These are phyloP conservation scores for Diuraphis noxia DNA, from an alignment of 1,140 invertebrate genomes.

Conservation along the genomic window DNA sequence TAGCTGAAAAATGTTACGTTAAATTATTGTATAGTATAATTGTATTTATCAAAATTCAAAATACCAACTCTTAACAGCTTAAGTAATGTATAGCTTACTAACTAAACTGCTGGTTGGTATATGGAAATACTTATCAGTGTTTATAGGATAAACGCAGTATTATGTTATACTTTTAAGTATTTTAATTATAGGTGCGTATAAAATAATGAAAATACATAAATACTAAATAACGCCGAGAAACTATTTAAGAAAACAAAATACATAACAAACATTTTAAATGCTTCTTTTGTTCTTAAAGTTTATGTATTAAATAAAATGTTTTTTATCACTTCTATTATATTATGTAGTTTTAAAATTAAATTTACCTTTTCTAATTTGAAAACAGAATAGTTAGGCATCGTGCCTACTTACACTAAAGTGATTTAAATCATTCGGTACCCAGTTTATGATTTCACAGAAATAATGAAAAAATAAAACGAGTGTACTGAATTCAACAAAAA, in stretches of 20 bases:
- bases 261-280: background rate
- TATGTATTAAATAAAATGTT: background rate
- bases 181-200: background rate
- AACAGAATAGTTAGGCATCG: background rate
- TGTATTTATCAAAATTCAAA: background rate
- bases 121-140: background rate
- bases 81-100: background rate
- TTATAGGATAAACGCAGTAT: background rate
- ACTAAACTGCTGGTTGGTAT: background rate
- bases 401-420: background rate
- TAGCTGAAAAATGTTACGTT: background rate
- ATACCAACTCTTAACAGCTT: background rate
- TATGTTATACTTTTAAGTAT: background rate
- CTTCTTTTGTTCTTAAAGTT: background rate
- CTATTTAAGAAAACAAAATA: background rate
- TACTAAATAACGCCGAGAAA: background rate
- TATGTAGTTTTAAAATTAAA: background rate
- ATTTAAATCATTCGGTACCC: background rate
- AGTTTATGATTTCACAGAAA: too few relatives aligned
- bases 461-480: too few relatives aligned
- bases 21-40: background rate
- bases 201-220: conserved; percentile 8
- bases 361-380: background rate
- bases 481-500: background rate
- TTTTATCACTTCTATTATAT: background rate